Base-by-base conservation (phyloP, 1,140 invertebrate genomes). In the Scaptomyza graminum region DNA sequence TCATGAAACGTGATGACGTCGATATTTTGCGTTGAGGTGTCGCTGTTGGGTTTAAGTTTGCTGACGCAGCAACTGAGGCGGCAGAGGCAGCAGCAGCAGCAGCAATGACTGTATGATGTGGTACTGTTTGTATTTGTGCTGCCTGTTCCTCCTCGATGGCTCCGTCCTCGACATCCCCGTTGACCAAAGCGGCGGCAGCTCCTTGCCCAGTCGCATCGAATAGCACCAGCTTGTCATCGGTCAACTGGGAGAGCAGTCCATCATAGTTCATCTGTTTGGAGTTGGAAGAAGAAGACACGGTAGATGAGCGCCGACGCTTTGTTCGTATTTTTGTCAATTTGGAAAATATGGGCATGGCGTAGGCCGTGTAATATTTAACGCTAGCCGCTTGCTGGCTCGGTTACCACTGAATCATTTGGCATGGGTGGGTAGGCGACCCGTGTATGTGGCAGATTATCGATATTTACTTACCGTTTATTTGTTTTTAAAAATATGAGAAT, bases 401-500 rank as follows among this genome's bases (percentile, higher is more conserved):
- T 56, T 31, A 56, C 50, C 47, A 87, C 81, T 85, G 81, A 74
- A 55, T 82, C 61, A 60, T 74, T 74, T 28, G 15, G 31, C 61
- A 71, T 62, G 56, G 51, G 59, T 51, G 52, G 59, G 51, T 52
- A 47, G 0, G 31, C 28, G 31, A 7, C 37, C 66, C 67, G 46
- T 76, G 64, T 70, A 12, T 41, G 75, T 70, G 73, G 83, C 64
- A 83, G 87, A 87, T 87, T 89, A 79, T 69, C 65, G 51, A 70
- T 88, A 85, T 88, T 89, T 88, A 88, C 83, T 89, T 79, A 88
- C 83, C 84, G 69, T 89, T 88, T 88, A 79, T 88, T 88, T 88
- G 84, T 83, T 89, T 83, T 89, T 78, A 89, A 80, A 88, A 80
- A 83, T 67, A 67, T 72, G 79, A 88, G 72, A 76, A 79, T 83